A percentile compares a stretch with the other conserved stretches of the same genome.
Evolutionary conservation across 2,888 invertebrate genomes (phyloP).

Genomic region (Trypoxylon attenuatum): DNA sequence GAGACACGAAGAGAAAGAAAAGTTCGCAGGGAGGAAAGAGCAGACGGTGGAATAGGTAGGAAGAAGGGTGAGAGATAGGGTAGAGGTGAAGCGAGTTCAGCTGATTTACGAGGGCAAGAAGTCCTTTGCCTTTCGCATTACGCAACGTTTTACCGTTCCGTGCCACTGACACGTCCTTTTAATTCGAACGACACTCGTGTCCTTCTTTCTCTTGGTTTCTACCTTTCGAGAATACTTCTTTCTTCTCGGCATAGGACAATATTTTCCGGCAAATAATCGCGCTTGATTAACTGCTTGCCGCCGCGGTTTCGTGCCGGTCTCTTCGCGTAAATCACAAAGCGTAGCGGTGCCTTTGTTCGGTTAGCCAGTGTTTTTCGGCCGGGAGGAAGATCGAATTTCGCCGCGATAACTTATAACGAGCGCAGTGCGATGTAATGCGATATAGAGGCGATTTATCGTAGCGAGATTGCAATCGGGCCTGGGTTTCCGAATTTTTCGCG

Average conservation of each 20-base stretch:
- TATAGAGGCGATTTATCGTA: not conserved
- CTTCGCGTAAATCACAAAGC: not conserved
- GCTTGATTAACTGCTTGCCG: not conserved
- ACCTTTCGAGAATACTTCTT: not conserved
- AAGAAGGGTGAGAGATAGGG: constrained; percentile 8
- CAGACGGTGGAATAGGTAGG: not conserved
- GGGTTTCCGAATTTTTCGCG: not conserved
- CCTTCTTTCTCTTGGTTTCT: no score
- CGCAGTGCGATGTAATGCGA: not conserved
- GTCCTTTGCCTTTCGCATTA: constrained; percentile 24
- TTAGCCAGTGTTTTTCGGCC: no score
- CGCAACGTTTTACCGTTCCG: constrained; percentile 1
- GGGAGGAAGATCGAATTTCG: not conserved
- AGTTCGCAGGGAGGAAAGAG: not conserved
- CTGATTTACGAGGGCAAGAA: constrained; percentile 51
- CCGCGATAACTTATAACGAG: not conserved
- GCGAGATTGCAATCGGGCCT: not conserved
- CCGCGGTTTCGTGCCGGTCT: not conserved
- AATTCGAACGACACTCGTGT: not conserved
- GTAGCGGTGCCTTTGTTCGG: not conserved
- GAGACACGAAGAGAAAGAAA: not conserved
- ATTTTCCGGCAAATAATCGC: not conserved
- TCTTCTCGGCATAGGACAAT: not conserved
- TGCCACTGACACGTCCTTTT: not conserved
- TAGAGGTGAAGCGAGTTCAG: constrained; percentile 35